Evolutionary conservation across 2,797 vertebrate genomes (phyloP), one percentile per base, ranked within the genome.

Genomic region (Martes flavigula): DNA sequence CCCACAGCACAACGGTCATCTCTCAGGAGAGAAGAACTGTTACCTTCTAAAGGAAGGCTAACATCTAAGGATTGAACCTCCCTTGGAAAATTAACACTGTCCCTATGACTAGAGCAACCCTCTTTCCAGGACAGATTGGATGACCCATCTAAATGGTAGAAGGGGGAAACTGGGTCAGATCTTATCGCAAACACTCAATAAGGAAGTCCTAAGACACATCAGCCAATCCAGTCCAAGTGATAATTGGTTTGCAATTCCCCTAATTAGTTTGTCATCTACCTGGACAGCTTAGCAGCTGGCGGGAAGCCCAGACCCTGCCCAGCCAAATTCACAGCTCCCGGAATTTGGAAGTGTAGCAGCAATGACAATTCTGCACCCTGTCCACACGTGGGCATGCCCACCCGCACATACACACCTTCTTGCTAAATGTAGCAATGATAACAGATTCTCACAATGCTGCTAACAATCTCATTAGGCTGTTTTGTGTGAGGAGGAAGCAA

Each of bases 391-490:
- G 85, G 93, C 91, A 77, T 83, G 75, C 79, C 85, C 82, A 25
- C 77, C 66, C 81, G 2, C 92, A 51, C 32, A n/a, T 87, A 96
- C 92, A 97, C 98, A 98, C 97, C 91, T 98, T 98, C 98, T 92
- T 93, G 96, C 92, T 92, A 94, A 97, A 97, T 84, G 92, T 94
- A 98, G 96, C 54, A 87, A 93, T 79, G 70, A 86, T 96, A 95
- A 77, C 98, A 98, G 93, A 90, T 98, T 98, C 98, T 98, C 97
- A 97, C 96, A 66, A 60, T 40, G 97, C 96, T 97, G 98, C 98
- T 98, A 98, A 98, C 98, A 98, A 98, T 97, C 98, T 98, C 98
- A 98, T 98, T 98, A 99, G 96, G 98, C 97, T 96, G 94, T 97
- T 98, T 96, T 98, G 97, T 98, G 95, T 85, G 96, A 97, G 97